Percentiles rank a stretch among this genome's conserved stretches.
Conservation (phyloP, 2,113 vertebrate genomes). For the Zootoca vivipara region DNA sequence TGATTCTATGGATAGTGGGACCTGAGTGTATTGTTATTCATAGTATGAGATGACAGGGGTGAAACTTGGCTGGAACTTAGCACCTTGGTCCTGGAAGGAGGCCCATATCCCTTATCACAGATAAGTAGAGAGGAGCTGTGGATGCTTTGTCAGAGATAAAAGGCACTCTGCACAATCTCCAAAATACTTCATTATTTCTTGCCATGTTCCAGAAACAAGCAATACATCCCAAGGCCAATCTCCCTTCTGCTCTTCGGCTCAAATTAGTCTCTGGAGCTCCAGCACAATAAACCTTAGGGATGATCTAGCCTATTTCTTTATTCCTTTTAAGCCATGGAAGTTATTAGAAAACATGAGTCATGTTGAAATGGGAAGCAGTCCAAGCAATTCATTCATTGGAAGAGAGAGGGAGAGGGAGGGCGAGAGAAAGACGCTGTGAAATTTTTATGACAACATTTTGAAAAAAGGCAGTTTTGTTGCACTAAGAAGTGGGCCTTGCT, state of each 20-base stretch:
- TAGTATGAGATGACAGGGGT: neutral
- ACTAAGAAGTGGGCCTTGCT: neutral
- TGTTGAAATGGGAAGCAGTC: slow-evolving; percentile 24
- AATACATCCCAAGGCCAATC: neutral
- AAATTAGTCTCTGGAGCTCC: slow-evolving; percentile 5
- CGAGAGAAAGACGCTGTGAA: slow-evolving; percentile 12
- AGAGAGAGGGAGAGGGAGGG: too few relatives aligned
- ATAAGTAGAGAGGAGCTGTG: neutral
- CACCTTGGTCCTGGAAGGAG: neutral
- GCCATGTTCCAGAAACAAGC: neutral
- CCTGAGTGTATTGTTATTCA: neutral
- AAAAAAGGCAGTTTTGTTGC: neutral
- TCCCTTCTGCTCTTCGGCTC: neutral
- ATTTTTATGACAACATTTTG: slow-evolving; percentile 29
- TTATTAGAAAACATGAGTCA: slow-evolving; percentile 35
- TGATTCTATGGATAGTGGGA: too few relatives aligned
- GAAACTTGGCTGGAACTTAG: neutral
- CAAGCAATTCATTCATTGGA: slow-evolving; percentile 18
- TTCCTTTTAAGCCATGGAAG: slow-evolving; percentile 9
- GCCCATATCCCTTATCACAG: neutral
- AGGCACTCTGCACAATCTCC: neutral
- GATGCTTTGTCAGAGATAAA: neutral
- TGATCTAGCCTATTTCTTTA: slow-evolving; percentile 22
- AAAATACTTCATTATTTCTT: neutral
- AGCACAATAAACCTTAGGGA: slow-evolving; percentile 2